Base-by-base conservation (phyloP, 2,113 vertebrate genomes). In the Pterocles gutturalis region DNA sequence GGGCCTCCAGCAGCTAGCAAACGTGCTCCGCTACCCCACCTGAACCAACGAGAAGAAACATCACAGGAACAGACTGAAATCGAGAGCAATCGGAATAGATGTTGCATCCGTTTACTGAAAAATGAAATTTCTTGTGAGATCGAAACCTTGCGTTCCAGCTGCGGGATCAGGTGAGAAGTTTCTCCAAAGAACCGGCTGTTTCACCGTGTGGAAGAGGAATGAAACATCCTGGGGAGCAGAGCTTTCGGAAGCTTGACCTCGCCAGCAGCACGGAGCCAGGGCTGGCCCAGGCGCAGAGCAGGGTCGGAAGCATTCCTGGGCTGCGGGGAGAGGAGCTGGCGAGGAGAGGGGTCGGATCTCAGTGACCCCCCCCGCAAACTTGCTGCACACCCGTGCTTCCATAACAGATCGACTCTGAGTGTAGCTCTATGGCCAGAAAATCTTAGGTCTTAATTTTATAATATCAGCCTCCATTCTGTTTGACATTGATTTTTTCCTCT, bases 371-470 rank as follows among this genome's bases (percentile, higher is more conserved):
- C 22, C 7, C 55, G 17, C 1, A 3, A 81, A 70, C 45, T 66
- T 3, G 0, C 57, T 48, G 10, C 45, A 20, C 55, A 75, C 10
- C 79, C 4, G 1, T 9, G 28, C 14, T 70, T 67, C 71, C 13
- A 0, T 22, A 66, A 79, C 70, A 36, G 73, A 61, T 1, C 29
- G 75, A 60, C 73, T 84, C 87, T 0, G 1, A 53, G 29, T 1
- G 7, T 1, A 82, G 61, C 87, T 85, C 85, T 29, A 54, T 0
- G 0, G 78, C 71, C 57, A 77, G 62, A 85, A 90, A 77, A 79
- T 41, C 90, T 93, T 49, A 92, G 93, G 88, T 90, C 88, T 91
- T 80, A 80, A 93, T 87, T 90, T 88, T 92, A 34, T 58, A 83
- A 48, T 31, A 95, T 66, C 88, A 86, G 79, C 75, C 61, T 84